Percentiles rank a stretch among this genome's conserved stretches.
Conservation (phyloP, 2,888 invertebrate genomes). For the Leptinotarsa rubiginosa region DNA sequence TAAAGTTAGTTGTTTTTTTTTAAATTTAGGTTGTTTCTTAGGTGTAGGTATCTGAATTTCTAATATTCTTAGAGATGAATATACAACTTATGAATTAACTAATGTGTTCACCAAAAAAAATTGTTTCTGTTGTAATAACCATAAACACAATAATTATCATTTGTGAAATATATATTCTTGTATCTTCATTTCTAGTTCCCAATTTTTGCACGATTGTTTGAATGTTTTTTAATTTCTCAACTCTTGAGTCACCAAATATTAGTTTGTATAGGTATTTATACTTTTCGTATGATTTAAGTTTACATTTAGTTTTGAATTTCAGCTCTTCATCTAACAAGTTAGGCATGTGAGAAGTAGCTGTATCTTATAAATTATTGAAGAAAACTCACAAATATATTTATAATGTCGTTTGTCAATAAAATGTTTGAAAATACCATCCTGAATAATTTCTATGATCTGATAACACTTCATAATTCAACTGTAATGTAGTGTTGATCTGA, state of each 20-base stretch:
- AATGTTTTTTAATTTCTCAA: not conserved
- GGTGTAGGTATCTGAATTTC: not conserved
- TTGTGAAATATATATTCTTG: not conserved
- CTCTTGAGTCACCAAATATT: not conserved
- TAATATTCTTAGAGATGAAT: not conserved
- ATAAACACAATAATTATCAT: not conserved
- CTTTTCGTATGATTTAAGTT: not conserved
- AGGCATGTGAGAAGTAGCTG: too few species aligned
- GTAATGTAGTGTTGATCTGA: too few species aligned
- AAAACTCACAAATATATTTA: too few species aligned
- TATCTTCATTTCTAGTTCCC: not conserved
- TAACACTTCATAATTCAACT: too few species aligned
- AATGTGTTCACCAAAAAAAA: not conserved
- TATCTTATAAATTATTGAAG: too few species aligned
- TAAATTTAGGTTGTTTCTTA: not conserved
- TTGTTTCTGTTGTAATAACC: not conserved
- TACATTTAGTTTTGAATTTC: not conserved
- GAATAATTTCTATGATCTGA: too few species aligned
- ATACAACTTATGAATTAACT: not conserved
- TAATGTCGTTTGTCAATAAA: too few species aligned
- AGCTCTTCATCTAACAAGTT: not conserved
- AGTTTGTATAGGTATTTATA: not conserved
- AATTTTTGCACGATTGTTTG: not conserved
- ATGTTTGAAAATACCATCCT: too few species aligned
- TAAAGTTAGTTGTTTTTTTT: not conserved